Evolutionary conservation across 2,113 vertebrate species (phyloP), one percentile per base, ranked within the genome.

Genomic region (Mellivora capensis): DNA sequence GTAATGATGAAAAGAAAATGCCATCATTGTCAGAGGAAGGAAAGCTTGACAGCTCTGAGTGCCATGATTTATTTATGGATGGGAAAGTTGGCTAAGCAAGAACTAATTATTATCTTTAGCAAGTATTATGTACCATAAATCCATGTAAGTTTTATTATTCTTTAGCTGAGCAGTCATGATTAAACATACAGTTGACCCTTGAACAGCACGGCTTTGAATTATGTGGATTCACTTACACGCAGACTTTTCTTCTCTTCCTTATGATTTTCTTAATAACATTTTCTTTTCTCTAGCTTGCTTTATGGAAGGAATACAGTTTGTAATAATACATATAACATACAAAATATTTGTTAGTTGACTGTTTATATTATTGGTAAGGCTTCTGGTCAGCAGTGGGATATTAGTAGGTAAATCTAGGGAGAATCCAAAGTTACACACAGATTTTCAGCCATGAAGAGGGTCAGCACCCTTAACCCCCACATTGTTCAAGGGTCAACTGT

Each of bases 51-150:
- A 90, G 61, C 77, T 27, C 69, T 83, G 84, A 89, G 47, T 37
- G 27, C 23, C 44, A n/a, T 95, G 84, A 92, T 64, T 97, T 92
- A 97, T 93, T 91, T 72, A 79, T n/a, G 76, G 59, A 90, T 86
- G 47, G 44, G 82, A 94, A 83, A n/a, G 27, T 39, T 87, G 90
- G 80, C 57, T 21, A 57, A 97, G 39, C 52, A 87, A 64, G 34
- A 92, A 80, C 80, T 69, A 79, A 80, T 85, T 77, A 54, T 23
- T 91, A 47, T 69, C 61, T 52, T 91, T 71, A 80, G 11, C 25
- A 13, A 18, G n/a, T 42, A 42, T 71, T 90, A 21, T 91, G 77
- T 54, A 87, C 74, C 87, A 17, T 59, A 88, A 69, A 69, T 64
- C 39, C 59, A 34, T 15, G 0, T 29, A 37, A 25, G 2, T 72